Conservation (phyloP, 2,888 invertebrate species). For the Ptilodon capucinus region DNA sequence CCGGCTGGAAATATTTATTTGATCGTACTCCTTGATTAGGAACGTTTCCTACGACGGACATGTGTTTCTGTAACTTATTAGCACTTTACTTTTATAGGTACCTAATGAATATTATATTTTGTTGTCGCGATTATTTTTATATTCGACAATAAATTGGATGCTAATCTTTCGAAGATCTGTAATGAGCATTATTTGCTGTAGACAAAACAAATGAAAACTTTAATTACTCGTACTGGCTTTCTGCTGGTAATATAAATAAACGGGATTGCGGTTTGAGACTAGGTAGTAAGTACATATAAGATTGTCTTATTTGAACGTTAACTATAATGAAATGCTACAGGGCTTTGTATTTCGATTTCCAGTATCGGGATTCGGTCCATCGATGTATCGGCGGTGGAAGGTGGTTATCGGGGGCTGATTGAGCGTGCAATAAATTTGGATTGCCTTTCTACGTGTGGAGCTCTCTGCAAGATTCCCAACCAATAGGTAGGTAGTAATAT, state of each 20-base stretch:
- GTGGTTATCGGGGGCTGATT: slow-evolving; percentile 58
- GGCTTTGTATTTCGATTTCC: neutral
- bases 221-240: too few species aligned
- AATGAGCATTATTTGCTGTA: neutral
- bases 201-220: neutral
- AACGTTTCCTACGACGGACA: slow-evolving; percentile 12
- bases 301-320: too few species aligned
- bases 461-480: slow-evolving; percentile 24
- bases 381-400: slow-evolving; percentile 40
- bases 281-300: too few species aligned
- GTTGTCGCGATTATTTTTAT: slow-evolving; percentile 10
- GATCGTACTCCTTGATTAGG: slow-evolving; percentile 36
- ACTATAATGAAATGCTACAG: too few species aligned
- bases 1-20: slow-evolving; percentile 28
- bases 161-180: neutral
- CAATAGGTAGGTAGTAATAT: slow-evolving; percentile 14
- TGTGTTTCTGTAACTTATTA: slow-evolving; percentile 23
- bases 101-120: neutral
- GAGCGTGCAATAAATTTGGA: slow-evolving; percentile 63
- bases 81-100: slow-evolving; percentile 3
- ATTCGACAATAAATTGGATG: neutral
- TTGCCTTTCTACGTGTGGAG: slow-evolving; percentile 52
- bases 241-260: too few species aligned
- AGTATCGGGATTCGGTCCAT: slow-evolving; percentile 24
- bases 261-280: too few species aligned